Conservation (phyloP, 2,888 invertebrate genomes). For the Strigamia maritima region DNA sequence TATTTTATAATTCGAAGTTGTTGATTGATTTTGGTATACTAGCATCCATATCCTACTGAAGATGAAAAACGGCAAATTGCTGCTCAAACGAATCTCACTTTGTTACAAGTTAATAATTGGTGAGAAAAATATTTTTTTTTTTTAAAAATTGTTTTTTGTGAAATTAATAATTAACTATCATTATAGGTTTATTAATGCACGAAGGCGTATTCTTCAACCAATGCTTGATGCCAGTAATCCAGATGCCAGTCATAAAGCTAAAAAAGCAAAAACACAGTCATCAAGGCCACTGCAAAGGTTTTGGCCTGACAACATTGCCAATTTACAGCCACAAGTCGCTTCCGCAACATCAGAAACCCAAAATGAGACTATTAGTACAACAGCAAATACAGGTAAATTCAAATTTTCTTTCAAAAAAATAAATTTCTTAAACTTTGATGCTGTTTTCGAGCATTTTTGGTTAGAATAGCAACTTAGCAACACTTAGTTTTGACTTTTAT, state of each 20-base stretch:
- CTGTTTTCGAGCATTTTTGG: neutral
- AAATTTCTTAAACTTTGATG: neutral
- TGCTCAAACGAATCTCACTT: conserved; percentile 79
- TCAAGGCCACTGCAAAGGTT: conserved; percentile 64
- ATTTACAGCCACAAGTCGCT: conserved; percentile 42
- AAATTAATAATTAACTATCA: neutral
- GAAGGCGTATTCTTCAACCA: conserved; percentile 83
- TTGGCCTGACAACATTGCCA: conserved; percentile 69
- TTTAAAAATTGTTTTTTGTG: neutral
- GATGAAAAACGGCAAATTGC: conserved; percentile 89
- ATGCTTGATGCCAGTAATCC: conserved; percentile 72
- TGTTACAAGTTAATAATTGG: conserved; percentile 85
- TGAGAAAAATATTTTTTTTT: conserved; percentile 37
- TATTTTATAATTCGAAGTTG: neutral
- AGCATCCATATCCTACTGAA: conserved; percentile 95
- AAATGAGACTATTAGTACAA: conserved; percentile 38
- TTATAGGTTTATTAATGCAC: conserved; percentile 78
- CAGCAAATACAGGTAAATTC: conserved; percentile 20
- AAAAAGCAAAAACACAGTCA: conserved; percentile 55
- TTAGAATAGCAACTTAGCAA: neutral
- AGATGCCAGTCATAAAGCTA: conserved; percentile 52
- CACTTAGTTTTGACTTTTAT: neutral
- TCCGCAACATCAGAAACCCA: conserved; percentile 38
- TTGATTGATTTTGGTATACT: conserved; percentile 46
- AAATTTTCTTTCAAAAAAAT: neutral